Evolutionary conservation across 2,113 vertebrate genomes (phyloP).

Genomic region (Dermatemys mawii): DNA sequence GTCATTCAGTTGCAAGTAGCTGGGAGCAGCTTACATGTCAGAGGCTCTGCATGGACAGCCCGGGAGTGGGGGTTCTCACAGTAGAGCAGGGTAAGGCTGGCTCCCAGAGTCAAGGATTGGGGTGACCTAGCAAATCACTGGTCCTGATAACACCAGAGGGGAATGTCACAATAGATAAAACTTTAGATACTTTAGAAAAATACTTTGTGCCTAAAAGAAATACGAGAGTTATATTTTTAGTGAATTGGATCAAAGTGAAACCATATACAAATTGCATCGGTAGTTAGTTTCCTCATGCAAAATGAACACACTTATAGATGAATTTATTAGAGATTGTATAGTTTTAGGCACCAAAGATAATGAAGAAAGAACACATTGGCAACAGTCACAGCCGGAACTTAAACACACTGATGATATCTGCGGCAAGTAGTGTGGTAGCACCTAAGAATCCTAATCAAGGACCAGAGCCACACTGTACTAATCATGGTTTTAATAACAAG

Average conservation of each 20-base stretch:
- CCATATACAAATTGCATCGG: neutral
- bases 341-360: neutral
- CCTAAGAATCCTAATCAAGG: too few relatives aligned
- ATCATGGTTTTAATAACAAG: neutral
- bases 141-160: too few relatives aligned
- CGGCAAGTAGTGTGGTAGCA: neutral
- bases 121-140: too few relatives aligned
- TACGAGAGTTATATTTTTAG: neutral
- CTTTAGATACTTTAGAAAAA: neutral
- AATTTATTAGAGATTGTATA: neutral
- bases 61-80: too few relatives aligned
- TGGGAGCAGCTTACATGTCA: too few relatives aligned
- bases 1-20: too few relatives aligned
- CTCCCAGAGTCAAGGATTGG: too few relatives aligned
- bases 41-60: too few relatives aligned
- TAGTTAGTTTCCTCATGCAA: neutral
- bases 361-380: neutral
- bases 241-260: neutral
- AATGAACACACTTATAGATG: neutral
- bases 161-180: neutral
- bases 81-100: too few relatives aligned
- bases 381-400: neutral
- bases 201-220: neutral
- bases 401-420: neutral
- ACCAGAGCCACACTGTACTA: neutral